These are phyloP conservation scores for Salvator merianae DNA, from an alignment of 2,113 vertebrate genomes.

Conservation along the genomic window DNA sequence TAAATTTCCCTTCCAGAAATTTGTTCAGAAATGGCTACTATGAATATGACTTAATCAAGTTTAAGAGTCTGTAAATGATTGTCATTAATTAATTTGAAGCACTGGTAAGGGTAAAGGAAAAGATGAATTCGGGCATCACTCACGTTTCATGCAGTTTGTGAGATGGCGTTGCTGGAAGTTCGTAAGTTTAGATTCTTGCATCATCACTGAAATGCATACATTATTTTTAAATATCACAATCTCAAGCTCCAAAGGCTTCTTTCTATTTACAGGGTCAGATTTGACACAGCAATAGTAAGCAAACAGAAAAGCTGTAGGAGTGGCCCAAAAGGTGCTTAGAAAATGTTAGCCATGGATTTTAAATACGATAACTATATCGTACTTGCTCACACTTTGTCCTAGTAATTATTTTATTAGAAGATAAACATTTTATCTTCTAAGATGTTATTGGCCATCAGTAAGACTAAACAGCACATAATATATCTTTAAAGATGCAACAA, in stretches of 20 bases:
- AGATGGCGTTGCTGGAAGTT: conserved; percentile 80
- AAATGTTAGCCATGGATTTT: neutral
- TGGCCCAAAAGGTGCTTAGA: neutral
- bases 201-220: conserved; percentile 82
- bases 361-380: neutral
- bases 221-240: accelerated
- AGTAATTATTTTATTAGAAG: neutral
- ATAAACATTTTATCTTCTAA: no score
- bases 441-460: neutral
- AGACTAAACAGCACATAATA: neutral
- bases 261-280: neutral
- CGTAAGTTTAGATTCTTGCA: conserved; percentile 83
- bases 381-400: neutral
- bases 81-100: neutral
- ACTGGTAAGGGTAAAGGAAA: neutral
- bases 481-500: neutral
- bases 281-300: neutral
- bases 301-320: neutral
- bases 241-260: neutral
- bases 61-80: neutral
- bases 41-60: neutral
- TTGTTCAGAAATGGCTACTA: neutral
- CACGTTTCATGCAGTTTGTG: conserved; percentile 76
- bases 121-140: conserved; percentile 36
- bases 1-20: neutral